A percentile compares a stretch with the other conserved stretches of the same genome.
Conservation (phyloP, 2,888 invertebrate species). For the Formica aserva region DNA sequence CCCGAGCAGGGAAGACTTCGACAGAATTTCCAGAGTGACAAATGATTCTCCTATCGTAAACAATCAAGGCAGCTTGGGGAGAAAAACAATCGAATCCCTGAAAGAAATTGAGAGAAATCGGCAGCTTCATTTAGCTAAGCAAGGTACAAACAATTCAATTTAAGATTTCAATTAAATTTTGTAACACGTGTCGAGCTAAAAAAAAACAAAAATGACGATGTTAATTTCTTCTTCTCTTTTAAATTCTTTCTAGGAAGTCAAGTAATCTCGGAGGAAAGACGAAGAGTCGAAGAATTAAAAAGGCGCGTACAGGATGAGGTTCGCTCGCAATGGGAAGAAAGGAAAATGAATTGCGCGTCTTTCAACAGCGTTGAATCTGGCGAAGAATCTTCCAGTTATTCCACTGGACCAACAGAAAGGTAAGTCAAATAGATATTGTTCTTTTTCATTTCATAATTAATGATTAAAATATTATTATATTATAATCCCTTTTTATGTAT, state of each 20-base stretch:
- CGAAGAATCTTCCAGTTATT: conserved; percentile 88
- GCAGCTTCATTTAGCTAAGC: conserved; percentile 94
- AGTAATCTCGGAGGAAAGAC: conserved; percentile 96
- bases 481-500: background rate
- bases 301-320: conserved; percentile 96
- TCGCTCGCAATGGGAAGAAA: conserved; percentile 93
- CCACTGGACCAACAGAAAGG: conserved; percentile 88
- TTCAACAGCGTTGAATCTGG: conserved; percentile 88
- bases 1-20: conserved; percentile 94
- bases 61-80: conserved; percentile 90
- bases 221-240: background rate
- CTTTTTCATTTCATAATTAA: background rate
- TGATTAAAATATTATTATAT: conserved; percentile 17
- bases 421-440: conserved; percentile 64
- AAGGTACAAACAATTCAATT: conserved; percentile 88
- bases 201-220: background rate
- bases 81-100: conserved; percentile 93
- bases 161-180: background rate
- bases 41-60: conserved; percentile 91
- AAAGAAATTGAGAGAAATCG: conserved; percentile 96
- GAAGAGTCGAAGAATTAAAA: conserved; percentile 94
- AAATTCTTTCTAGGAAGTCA: conserved; percentile 90
- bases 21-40: conserved; percentile 95
- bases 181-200: background rate
- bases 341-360: conserved; percentile 89